A percentile compares a stretch with the other conserved stretches of the same genome.
phyloP scores from a whole-genome alignment of 2,113 vertebrate species.

The Orientallactaga bullata region DNA sequence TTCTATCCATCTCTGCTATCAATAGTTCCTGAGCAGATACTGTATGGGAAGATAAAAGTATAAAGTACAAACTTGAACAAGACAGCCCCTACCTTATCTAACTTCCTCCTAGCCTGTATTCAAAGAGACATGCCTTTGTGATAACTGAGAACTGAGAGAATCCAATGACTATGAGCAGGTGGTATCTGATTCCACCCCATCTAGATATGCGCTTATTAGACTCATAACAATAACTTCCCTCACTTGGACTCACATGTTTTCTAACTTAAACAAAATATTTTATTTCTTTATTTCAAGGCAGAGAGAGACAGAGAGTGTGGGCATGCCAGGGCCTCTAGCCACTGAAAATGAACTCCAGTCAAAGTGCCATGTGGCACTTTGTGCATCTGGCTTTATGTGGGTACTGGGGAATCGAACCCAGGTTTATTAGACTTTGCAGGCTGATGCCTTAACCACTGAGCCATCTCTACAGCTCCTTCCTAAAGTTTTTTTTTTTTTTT shows the following conservation, averaged over 20 bases:
- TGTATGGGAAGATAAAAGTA: background rate
- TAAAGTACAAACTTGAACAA: background rate
- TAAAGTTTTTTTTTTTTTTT: too few species aligned
- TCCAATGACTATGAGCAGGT: background rate
- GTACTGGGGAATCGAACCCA: too few species aligned
- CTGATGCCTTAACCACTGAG: too few species aligned
- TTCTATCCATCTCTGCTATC: background rate
- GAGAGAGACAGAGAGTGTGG: too few species aligned
- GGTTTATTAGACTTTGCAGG: too few species aligned
- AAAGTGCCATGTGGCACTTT: too few species aligned
- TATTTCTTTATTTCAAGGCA: too few species aligned
- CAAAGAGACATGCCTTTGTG: background rate
- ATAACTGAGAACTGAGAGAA: background rate
- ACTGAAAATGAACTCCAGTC: too few species aligned
- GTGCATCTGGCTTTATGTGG: too few species aligned
- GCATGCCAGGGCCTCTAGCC: too few species aligned
- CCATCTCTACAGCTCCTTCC: too few species aligned
- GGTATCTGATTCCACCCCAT: background rate
- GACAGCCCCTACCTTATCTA: background rate
- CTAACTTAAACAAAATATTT: too few species aligned
- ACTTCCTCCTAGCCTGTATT: background rate
- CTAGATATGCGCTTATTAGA: background rate
- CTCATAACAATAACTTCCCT: background rate
- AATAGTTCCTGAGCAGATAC: constrained; percentile 35
- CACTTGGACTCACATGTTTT: background rate